A percentile compares a stretch with the other conserved stretches of the same genome.
phyloP scores from a whole-genome alignment of 2,113 vertebrate genomes.

The Lota lota region DNA sequence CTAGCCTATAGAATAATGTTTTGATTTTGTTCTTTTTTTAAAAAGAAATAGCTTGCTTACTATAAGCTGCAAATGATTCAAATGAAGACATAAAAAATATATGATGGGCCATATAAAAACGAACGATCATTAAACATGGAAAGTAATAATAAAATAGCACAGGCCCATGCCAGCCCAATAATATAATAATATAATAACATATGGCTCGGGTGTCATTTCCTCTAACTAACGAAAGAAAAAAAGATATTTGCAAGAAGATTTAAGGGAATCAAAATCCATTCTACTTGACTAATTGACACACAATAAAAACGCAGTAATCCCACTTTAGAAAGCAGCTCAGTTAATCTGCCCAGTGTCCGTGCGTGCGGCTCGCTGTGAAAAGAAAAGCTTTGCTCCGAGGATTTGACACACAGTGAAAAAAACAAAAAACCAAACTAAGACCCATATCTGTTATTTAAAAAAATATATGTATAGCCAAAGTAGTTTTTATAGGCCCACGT shows the following conservation, averaged over 20 bases:
- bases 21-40: no score
- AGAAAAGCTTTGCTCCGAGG: conserved; percentile 78
- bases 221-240: conserved; percentile 50
- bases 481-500: background rate
- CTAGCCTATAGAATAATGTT: no score
- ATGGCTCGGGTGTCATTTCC: background rate
- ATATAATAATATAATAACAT: no score
- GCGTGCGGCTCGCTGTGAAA: background rate
- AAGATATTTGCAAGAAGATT: conserved; percentile 60
- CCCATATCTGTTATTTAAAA: background rate
- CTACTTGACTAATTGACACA: conserved; percentile 75
- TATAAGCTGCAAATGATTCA: no score
- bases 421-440: background rate
- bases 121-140: no score
- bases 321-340: conserved; percentile 75
- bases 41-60: no score
- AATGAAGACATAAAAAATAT: no score
- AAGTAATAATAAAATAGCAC: no score
- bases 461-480: no score
- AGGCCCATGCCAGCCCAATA: no score
- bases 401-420: background rate
- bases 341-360: conserved; percentile 62
- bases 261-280: conserved; percentile 78
- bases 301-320: conserved; percentile 78
- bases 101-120: no score